These are phyloP conservation scores for Plectrocnemia conspersa DNA, from an alignment of 1,140 invertebrate genomes.

Conservation along the genomic window DNA sequence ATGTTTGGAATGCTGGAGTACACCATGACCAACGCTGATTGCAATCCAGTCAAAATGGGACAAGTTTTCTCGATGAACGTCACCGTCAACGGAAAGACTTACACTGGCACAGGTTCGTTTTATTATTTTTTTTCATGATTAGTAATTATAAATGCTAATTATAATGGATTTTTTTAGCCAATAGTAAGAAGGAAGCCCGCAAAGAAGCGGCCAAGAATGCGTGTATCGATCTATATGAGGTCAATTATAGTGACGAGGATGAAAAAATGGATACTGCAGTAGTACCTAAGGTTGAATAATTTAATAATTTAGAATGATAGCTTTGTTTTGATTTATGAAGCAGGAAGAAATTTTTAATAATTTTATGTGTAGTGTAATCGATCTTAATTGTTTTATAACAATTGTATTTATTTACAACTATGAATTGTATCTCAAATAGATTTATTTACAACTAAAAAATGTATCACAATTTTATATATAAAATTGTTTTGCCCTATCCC, in stretches of 20 bases:
- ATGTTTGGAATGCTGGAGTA: constrained; percentile 65
- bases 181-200: constrained; percentile 53
- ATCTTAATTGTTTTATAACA: too few relatives aligned
- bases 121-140: constrained; percentile 6
- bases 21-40: constrained; percentile 53
- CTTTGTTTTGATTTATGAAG: too few relatives aligned
- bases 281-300: too few relatives aligned
- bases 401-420: too few relatives aligned
- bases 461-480: too few relatives aligned
- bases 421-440: too few relatives aligned
- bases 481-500: too few relatives aligned
- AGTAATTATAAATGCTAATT: constrained; percentile 8
- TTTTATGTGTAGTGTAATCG: too few relatives aligned
- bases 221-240: constrained; percentile 47
- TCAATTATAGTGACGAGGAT: constrained; percentile 38
- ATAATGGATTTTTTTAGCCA: constrained; percentile 36
- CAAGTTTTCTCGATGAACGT: constrained; percentile 51
- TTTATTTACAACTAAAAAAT: too few relatives aligned
- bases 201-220: constrained; percentile 49
- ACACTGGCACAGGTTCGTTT: constrained; percentile 45
- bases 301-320: too few relatives aligned
- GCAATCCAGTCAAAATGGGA: constrained; percentile 58
- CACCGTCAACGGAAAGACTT: constrained; percentile 51
- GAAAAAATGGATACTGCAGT: constrained; percentile 19
- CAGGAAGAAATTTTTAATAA: too few relatives aligned